phyloP scores from a whole-genome alignment of 2,797 vertebrate species.

The Chanos chanos region DNA sequence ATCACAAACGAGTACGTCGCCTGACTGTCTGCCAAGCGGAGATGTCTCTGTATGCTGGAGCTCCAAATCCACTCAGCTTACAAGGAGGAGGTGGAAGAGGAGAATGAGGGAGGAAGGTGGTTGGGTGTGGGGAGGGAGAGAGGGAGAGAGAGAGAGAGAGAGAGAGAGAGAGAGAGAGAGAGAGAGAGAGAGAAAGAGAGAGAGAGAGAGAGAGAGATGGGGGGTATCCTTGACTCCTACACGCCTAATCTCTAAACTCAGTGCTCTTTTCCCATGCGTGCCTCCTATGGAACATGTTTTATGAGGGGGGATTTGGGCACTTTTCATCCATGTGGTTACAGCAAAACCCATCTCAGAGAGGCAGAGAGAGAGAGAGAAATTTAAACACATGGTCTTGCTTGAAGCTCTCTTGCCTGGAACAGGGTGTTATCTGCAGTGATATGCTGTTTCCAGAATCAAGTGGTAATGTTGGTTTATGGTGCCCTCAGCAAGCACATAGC shows the following conservation, averaged over 20 bases:
- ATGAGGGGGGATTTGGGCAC: constrained; percentile 50
- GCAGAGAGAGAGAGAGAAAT: constrained; percentile 36
- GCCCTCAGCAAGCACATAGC: too few relatives aligned
- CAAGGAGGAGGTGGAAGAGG: constrained; percentile 39
- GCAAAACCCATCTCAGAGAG: constrained; percentile 36
- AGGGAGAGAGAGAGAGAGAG: constrained; percentile 7
- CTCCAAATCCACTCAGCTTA: constrained; percentile 58
- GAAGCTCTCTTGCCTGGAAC: not conserved
- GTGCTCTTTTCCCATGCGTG: constrained; percentile 48
- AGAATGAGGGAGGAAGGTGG: constrained; percentile 12
- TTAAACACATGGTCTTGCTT: constrained; percentile 24
- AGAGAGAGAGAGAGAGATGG: constrained; percentile 36
- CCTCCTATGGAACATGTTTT: constrained; percentile 50
- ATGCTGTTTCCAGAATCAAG: not conserved
- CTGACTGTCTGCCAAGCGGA: constrained; percentile 62
- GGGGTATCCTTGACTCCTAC: constrained; percentile 56
- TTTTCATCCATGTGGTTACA: constrained; percentile 38
- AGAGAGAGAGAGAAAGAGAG: constrained; percentile 9
- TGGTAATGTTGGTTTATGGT: too few relatives aligned
- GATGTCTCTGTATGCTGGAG: constrained; percentile 46
- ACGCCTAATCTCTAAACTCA: constrained; percentile 60
- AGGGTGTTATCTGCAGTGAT: constrained; percentile 1
- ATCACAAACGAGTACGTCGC: constrained; percentile 55
- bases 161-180: constrained; percentile 28
- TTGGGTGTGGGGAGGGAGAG: constrained; percentile 20